phyloP scores from a whole-genome alignment of 2,888 invertebrate genomes.

The Parnassius glacialis region DNA sequence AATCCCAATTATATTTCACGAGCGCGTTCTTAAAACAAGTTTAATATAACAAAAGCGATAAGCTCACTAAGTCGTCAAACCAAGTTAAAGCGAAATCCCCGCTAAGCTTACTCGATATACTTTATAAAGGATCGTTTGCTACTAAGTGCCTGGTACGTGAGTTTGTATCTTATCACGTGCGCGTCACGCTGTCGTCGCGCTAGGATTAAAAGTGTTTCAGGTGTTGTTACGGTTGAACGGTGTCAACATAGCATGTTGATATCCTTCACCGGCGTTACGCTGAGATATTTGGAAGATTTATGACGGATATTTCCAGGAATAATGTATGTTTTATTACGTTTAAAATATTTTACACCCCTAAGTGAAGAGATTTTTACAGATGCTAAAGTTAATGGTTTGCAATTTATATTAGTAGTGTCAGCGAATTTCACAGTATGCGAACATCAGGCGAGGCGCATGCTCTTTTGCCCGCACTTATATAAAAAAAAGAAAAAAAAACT shows the following conservation, averaged over 20 bases:
- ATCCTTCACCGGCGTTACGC: conserved; percentile 1
- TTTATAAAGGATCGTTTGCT: conserved; percentile 16
- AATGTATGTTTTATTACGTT: too few species aligned
- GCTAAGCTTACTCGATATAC: conserved; percentile 19
- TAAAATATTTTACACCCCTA: too few species aligned
- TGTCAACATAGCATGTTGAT: too few species aligned
- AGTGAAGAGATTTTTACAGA: too few species aligned
- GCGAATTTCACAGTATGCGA: too few species aligned
- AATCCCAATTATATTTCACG: conserved; percentile 15
- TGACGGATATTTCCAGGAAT: not conserved
- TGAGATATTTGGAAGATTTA: conserved; percentile 1
- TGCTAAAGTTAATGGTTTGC: too few species aligned
- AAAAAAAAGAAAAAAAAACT: too few species aligned
- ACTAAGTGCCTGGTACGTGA: conserved; percentile 18
- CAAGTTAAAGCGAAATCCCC: conserved; percentile 9
- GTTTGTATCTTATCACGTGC: conserved; percentile 1
- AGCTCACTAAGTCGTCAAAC: conserved; percentile 24
- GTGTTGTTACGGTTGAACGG: conserved; percentile 11
- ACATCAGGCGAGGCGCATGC: too few species aligned
- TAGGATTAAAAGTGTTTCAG: conserved; percentile 14
- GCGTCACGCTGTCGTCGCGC: conserved; percentile 19
- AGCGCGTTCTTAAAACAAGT: conserved; percentile 17
- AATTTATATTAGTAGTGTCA: too few species aligned
- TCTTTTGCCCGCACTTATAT: too few species aligned
- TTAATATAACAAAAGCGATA: conserved; percentile 24